Conservation (phyloP, 30 jellyfish, hydroid and myxozoan genomes). For the Aurelia sp. region DNA sequence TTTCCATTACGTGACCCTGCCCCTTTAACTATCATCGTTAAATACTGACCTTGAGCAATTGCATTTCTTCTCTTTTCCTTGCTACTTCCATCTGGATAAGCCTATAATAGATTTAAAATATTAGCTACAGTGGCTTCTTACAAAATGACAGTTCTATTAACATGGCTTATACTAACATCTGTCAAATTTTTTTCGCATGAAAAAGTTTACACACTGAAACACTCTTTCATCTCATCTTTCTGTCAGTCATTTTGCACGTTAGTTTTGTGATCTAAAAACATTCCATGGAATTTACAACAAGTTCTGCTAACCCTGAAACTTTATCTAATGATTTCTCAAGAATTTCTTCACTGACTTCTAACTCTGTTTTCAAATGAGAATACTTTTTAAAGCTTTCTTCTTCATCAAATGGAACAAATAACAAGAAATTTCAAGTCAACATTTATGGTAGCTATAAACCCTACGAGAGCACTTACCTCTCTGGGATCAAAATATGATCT, state of each 20-base stretch:
- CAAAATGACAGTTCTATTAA: neutral
- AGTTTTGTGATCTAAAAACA: no score
- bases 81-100: constrained; percentile 95
- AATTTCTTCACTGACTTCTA: constrained; percentile 42
- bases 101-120: constrained; percentile 37
- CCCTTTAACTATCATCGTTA: no score
- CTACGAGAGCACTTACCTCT: constrained; percentile 56
- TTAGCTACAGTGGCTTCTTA: neutral
- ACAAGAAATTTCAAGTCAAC: no score
- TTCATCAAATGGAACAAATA: no score
- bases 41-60: constrained; percentile 85
- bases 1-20: no score
- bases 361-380: constrained; percentile 38
- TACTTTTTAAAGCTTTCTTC: no score
- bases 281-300: neutral
- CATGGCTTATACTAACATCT: neutral
- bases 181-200: no score
- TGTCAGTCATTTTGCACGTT: no score
- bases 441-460: neutral
- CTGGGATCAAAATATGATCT: constrained; percentile 95
- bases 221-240: no score
- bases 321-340: constrained; percentile 40
- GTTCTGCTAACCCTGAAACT: constrained; percentile 36
- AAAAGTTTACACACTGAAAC: no score
- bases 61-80: constrained; percentile 91